Evolutionary conservation across 2,113 vertebrate species (phyloP).

Genomic region (Colossoma macropomum): DNA sequence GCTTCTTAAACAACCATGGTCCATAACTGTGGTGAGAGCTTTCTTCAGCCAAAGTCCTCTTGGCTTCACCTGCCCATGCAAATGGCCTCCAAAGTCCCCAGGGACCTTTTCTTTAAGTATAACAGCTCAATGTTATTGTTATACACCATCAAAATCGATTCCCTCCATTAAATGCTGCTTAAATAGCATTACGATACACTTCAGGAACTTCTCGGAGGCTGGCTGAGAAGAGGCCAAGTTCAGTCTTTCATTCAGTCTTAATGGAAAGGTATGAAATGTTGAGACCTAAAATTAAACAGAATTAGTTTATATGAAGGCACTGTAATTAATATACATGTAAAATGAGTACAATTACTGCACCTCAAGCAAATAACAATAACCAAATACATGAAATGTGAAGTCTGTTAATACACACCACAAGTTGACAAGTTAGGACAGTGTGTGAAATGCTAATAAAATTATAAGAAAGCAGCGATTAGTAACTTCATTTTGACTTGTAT

Average conservation of each 20-base stretch:
- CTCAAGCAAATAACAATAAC: not conserved
- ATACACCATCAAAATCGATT: not conserved
- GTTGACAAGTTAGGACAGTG: too few species aligned
- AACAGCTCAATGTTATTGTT: too few species aligned
- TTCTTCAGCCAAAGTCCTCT: too few species aligned
- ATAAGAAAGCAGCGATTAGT: too few species aligned
- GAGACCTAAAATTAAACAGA: conserved; percentile 38
- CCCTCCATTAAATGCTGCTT: not conserved
- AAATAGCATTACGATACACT: not conserved
- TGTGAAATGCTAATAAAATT: too few species aligned
- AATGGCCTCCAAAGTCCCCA: too few species aligned
- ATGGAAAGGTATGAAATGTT: not conserved
- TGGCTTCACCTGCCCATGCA: not conserved
- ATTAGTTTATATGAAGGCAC: not conserved
- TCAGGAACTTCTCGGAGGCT: not conserved
- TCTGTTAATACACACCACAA: too few species aligned
- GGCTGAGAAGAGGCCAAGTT: too few species aligned
- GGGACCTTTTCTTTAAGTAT: too few species aligned
- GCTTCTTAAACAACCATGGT: not conserved
- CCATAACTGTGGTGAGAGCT: not conserved
- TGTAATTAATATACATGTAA: not conserved
- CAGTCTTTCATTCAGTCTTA: not conserved
- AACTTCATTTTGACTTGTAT: too few species aligned
- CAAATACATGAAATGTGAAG: too few species aligned
- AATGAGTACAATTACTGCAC: not conserved